Conservation (phyloP, 2,888 invertebrate species). For the Thymelicus acteon region DNA sequence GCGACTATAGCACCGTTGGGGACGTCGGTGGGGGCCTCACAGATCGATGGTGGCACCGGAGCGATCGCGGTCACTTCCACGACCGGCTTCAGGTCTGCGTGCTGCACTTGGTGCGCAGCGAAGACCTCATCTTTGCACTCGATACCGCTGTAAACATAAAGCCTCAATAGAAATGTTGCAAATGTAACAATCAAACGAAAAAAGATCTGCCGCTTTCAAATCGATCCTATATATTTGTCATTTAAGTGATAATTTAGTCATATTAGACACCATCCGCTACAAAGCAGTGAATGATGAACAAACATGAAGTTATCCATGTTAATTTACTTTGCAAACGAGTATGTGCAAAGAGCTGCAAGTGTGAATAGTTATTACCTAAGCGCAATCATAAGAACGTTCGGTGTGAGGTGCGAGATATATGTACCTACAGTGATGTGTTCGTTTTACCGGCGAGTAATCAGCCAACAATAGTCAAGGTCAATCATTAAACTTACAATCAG, state of each 20-base stretch:
- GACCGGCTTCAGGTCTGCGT: constrained; percentile 73
- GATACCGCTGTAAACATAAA: constrained; percentile 87
- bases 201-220: constrained; percentile 31
- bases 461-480: constrained; percentile 73
- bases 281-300: constrained; percentile 1
- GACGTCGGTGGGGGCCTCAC: constrained; percentile 51
- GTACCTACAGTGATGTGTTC: constrained; percentile 20
- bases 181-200: constrained; percentile 44
- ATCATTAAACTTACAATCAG: constrained; percentile 47
- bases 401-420: constrained; percentile 49
- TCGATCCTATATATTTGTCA: background rate
- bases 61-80: constrained; percentile 53
- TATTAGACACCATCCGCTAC: constrained; percentile 14
- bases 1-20: constrained; percentile 72
- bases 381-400: constrained; percentile 51
- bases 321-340: constrained; percentile 55
- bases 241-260: constrained; percentile 7
- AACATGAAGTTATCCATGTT: constrained; percentile 43
- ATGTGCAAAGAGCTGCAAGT: constrained; percentile 50
- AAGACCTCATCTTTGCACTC: constrained; percentile 92
- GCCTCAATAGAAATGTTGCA: constrained; percentile 54
- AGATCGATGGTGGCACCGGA: constrained; percentile 46
- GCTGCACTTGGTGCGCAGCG: constrained; percentile 86
- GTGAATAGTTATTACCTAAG: constrained; percentile 55
- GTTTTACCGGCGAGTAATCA: constrained; percentile 63